Conservation (phyloP, 2,888 invertebrate genomes). For the Aleiodes alternator region DNA sequence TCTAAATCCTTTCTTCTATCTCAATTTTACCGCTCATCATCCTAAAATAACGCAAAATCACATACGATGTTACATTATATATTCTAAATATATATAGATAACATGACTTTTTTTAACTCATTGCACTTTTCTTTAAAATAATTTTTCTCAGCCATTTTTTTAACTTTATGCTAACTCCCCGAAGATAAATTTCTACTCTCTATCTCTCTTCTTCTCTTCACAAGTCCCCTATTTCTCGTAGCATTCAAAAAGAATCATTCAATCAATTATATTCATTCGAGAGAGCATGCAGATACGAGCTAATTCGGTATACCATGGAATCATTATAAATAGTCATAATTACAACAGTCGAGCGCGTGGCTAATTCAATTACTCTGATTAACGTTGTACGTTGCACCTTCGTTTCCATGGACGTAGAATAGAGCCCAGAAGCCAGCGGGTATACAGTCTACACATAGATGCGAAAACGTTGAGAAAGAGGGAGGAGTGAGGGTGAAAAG, state of each 20-base stretch:
- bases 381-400: constrained; percentile 72
- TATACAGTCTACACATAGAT: constrained; percentile 24
- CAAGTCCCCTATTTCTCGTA: neutral
- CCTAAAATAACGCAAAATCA: no score
- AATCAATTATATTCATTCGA: constrained; percentile 34
- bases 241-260: constrained; percentile 14
- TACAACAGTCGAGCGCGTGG: constrained; percentile 73
- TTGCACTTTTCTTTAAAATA: no score
- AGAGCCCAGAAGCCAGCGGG: constrained; percentile 42
- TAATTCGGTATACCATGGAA: constrained; percentile 58
- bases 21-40: no score
- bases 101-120: no score
- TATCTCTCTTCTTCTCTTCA: neutral
- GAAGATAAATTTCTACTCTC: no score
- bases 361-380: constrained; percentile 75
- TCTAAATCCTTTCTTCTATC: no score
- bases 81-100: no score
- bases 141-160: no score
- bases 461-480: constrained; percentile 43
- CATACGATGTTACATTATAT: no score
- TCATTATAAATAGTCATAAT: constrained; percentile 76
- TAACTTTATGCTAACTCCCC: no score
- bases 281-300: constrained; percentile 40
- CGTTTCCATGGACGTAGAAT: constrained; percentile 50
- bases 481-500: neutral